Conservation (phyloP, 2,888 invertebrate genomes). For the Scotopteryx bipunctaria region DNA sequence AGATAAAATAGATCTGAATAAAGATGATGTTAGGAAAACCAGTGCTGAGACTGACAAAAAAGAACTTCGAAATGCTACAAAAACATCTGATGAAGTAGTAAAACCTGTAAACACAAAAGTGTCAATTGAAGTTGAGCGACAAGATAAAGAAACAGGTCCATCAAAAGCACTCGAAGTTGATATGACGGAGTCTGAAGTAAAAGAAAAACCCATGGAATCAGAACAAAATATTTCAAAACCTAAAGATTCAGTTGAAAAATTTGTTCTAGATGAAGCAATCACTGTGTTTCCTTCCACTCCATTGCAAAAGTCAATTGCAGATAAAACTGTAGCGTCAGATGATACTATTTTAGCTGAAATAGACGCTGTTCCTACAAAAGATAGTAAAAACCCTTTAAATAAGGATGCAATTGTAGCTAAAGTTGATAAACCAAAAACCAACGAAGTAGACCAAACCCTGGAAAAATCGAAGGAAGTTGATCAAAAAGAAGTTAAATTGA, state of each 20-base stretch:
- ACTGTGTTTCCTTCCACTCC: not conserved
- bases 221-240: not conserved
- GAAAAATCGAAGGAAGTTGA: conserved; percentile 6
- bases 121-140: not conserved
- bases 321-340: not conserved
- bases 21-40: not conserved
- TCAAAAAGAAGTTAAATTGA: conserved; percentile 6
- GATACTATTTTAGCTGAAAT: conserved; percentile 7
- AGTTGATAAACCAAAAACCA: conserved; percentile 2
- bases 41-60: conserved; percentile 3
- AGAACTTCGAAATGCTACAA: not conserved
- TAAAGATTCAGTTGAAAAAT: not conserved
- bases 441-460: not conserved
- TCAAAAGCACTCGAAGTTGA: not conserved
- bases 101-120: too few relatives aligned
- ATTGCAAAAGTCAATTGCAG: not conserved
- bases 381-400: not conserved
- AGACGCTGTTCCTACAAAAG: not conserved
- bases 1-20: conserved; percentile 6
- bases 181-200: not conserved
- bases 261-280: not conserved
- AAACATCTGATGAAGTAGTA: conserved; percentile 4
- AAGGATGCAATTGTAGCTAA: not conserved
- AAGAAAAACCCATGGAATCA: too few relatives aligned
- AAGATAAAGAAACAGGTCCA: conserved; percentile 12